Percentiles rank a stretch among this genome's conserved stretches.
Conservation (phyloP, 2,888 invertebrate species). For the Ennomos quercinarius region DNA sequence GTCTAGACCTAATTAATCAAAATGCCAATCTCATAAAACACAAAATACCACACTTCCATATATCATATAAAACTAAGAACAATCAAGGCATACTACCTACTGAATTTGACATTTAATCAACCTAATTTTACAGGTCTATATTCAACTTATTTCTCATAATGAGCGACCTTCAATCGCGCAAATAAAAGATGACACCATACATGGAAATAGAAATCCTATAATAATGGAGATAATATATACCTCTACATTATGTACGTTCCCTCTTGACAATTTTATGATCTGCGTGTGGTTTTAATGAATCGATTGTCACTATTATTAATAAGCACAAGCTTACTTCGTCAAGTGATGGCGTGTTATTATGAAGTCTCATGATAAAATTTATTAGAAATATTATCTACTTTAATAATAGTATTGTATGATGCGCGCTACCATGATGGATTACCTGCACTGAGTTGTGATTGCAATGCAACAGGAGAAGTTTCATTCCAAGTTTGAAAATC, state of each 20-base stretch:
- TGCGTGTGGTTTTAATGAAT: slow-evolving; percentile 5
- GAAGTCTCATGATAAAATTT: no score
- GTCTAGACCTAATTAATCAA: slow-evolving; percentile 15
- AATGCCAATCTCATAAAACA: not conserved
- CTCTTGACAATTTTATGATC: not conserved
- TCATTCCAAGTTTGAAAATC: no score
- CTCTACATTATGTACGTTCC: no score
- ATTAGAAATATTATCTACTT: no score
- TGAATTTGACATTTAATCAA: slow-evolving; percentile 9
- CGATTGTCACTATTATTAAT: not conserved
- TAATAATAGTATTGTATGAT: no score
- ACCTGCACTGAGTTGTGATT: no score
- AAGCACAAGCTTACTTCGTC: no score
- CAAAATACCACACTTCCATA: slow-evolving; percentile 1
- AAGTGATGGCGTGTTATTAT: no score
- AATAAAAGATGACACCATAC: slow-evolving; percentile 10
- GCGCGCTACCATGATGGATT: no score
- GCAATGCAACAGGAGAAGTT: no score
- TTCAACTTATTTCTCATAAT: slow-evolving; percentile 1
- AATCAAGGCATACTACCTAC: not conserved
- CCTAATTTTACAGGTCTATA: slow-evolving; percentile 1
- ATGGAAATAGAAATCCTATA: slow-evolving; percentile 10
- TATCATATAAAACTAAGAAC: slow-evolving; percentile 4
- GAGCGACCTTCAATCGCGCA: slow-evolving; percentile 3
- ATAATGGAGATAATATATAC: not conserved